Evolutionary conservation across 2,888 invertebrate genomes (phyloP), one percentile per base, ranked within the genome.

Genomic region (Ceraclea dissimilis): DNA sequence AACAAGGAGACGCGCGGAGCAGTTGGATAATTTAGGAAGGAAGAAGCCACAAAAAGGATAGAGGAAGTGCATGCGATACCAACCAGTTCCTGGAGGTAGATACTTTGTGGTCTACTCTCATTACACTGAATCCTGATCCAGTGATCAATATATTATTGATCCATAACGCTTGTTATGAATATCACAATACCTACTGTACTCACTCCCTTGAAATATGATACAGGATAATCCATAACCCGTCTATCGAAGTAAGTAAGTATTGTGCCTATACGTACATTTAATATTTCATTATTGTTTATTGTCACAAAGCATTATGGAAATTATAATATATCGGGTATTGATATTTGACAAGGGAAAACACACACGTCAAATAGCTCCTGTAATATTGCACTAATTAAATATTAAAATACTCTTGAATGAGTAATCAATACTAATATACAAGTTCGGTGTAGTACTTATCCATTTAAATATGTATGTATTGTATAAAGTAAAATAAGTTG

Each of bases 11-110:
- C n/a, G n/a, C n/a, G n/a, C n/a, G n/a, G n/a, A n/a, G n/a, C n/a
- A n/a, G n/a, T n/a, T n/a, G n/a, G n/a, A n/a, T n/a, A n/a, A n/a
- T 4, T 6, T 26, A 56, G 56, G 52, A 56, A 52, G 56, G 56
- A 56, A 56, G 56, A 56, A 56, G 52, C 52, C 39, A 39, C 16
- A 39, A 26, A 26, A 13, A 4, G 39, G 4, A 39, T 13, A 13
- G 13, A 39, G 39, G 39, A 39, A 39, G 13, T 39, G 13, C 13
- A 39, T 39, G 5, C 13, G 8, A 39, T 39, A 39, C 39, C 13
- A 16, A 16, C 39, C 4, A 13, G 39, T 39, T 39, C 39, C 39
- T 39, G 39, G 16, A 16, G 39, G 39, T 26, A 26, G 26, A 4
- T 13, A 39, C 13, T 39, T 39, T 39, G 39, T 39, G 39, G 39